These are phyloP conservation scores for Karalla daura DNA, from an alignment of 2,797 vertebrate genomes.

Conservation along the genomic window DNA sequence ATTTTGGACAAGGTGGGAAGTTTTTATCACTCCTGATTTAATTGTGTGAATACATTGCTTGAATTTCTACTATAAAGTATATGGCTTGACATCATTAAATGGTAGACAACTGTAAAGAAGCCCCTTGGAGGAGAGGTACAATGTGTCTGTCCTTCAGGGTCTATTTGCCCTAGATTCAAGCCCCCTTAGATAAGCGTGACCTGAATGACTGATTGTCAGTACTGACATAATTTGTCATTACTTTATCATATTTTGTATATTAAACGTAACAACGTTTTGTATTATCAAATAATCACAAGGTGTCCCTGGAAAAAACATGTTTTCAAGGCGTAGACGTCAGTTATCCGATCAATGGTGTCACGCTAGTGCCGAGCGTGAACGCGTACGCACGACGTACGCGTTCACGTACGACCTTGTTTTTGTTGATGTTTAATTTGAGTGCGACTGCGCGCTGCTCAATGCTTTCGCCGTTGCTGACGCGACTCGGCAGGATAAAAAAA, in stretches of 20 bases:
- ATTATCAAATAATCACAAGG: background rate
- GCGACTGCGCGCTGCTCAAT: constrained; percentile 80
- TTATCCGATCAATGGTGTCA: background rate
- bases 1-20: background rate
- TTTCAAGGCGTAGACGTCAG: background rate
- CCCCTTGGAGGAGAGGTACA: too few species aligned
- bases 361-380: constrained; percentile 37
- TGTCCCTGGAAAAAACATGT: background rate
- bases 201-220: too few species aligned
- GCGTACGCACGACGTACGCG: constrained; percentile 62
- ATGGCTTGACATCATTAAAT: background rate
- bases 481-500: constrained; percentile 46
- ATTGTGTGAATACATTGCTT: background rate
- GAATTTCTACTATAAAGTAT: background rate
- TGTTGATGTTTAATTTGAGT: constrained; percentile 80
- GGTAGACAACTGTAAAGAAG: too few species aligned
- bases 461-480: constrained; percentile 79
- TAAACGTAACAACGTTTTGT: too few species aligned
- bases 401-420: constrained; percentile 80
- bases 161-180: too few species aligned
- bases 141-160: too few species aligned
- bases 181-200: too few species aligned
- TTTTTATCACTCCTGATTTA: background rate
- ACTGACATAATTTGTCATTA: too few species aligned
- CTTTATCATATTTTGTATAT: background rate